phyloP scores from a whole-genome alignment of 2,797 vertebrate species.

The Anisognathus igniventris region DNA sequence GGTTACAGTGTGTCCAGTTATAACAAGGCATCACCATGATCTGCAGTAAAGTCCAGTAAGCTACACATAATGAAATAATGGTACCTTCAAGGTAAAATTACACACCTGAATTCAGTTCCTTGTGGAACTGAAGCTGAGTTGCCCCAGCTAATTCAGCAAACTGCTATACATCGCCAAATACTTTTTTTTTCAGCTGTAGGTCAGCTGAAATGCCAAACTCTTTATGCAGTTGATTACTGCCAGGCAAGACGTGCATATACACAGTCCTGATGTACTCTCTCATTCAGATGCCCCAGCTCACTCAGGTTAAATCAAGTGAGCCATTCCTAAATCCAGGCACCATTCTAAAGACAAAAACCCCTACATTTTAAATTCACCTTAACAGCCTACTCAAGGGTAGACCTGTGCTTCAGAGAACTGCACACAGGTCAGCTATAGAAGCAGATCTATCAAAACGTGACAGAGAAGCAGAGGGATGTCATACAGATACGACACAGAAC shows the following conservation, averaged over 20 bases:
- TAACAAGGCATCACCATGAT: not conserved
- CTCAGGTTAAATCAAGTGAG: not conserved
- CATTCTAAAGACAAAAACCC: not conserved
- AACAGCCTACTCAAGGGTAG: not conserved
- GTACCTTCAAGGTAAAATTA: not conserved
- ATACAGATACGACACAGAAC: not conserved
- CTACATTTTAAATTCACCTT: not conserved
- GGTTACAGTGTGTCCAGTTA: not conserved
- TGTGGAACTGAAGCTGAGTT: not conserved
- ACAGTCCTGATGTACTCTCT: not conserved
- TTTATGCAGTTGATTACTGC: not conserved
- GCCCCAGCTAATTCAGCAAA: not conserved
- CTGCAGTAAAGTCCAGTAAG: not conserved
- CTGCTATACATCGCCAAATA: not conserved
- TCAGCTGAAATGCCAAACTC: not conserved
- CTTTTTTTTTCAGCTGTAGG: not conserved
- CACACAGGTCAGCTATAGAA: fast-evolving
- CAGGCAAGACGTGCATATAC: not conserved
- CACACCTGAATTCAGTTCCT: not conserved
- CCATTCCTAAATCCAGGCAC: not conserved
- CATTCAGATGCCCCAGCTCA: not conserved
- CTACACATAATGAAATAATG: not conserved
- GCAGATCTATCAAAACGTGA: not conserved
- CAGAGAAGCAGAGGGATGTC: not conserved
- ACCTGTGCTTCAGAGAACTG: not conserved